phyloP scores from a whole-genome alignment of 2,113 vertebrate species.

The Scomber japonicus region DNA sequence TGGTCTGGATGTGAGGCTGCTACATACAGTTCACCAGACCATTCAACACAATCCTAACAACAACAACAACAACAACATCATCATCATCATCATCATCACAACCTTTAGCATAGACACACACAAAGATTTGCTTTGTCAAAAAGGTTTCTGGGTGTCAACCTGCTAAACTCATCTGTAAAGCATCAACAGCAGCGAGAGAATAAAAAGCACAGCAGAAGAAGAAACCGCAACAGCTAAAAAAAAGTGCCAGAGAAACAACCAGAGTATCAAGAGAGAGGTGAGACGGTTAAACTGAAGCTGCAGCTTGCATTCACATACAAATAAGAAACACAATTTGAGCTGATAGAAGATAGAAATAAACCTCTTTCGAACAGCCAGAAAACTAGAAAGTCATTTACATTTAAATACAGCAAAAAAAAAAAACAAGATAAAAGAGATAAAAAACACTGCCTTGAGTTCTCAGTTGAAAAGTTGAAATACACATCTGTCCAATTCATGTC shows the following conservation, averaged over 20 bases:
- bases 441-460: slow-evolving; percentile 3
- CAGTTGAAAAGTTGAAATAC: slow-evolving; percentile 1
- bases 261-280: slow-evolving; percentile 12
- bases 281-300: slow-evolving; percentile 25
- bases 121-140: not conserved
- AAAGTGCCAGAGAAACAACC: slow-evolving; percentile 5
- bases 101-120: slow-evolving; percentile 4
- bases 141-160: not conserved
- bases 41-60: slow-evolving; percentile 1
- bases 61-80: no score
- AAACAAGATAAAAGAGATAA: slow-evolving; percentile 13
- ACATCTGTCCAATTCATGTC: not conserved
- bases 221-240: slow-evolving; percentile 28
- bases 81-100: not conserved
- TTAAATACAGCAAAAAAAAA: slow-evolving; percentile 13
- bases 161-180: not conserved
- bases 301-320: slow-evolving; percentile 13
- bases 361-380: slow-evolving; percentile 30
- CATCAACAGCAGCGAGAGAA: slow-evolving; percentile 40
- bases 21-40: slow-evolving; percentile 21
- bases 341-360: slow-evolving; percentile 17
- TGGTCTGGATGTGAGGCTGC: not conserved
- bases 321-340: slow-evolving; percentile 27
- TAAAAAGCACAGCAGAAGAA: slow-evolving; percentile 19
- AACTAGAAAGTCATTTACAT: slow-evolving; percentile 22